Conservation (phyloP, 1,140 invertebrate species). For the Coelopa frigida region DNA sequence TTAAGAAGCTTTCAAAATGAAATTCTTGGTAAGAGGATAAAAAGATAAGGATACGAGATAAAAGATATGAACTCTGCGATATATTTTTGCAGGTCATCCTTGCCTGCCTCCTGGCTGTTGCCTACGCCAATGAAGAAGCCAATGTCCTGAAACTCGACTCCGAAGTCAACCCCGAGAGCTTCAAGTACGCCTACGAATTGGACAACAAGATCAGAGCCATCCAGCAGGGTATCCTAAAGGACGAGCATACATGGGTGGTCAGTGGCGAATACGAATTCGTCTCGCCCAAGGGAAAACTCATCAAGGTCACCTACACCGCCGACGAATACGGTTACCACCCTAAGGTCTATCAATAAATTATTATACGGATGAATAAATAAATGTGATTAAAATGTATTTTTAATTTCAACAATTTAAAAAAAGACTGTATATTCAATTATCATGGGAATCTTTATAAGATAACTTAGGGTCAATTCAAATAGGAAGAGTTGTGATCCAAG, state of each 20-base stretch:
- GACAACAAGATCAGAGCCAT: slow-evolving; percentile 10
- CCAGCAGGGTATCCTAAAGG: slow-evolving; percentile 6
- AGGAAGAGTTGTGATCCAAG: no score
- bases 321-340: slow-evolving; percentile 52
- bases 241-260: slow-evolving; percentile 8
- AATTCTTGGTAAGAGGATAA: slow-evolving; percentile 4
- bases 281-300: slow-evolving; percentile 43
- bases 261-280: slow-evolving; percentile 46
- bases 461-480: no score
- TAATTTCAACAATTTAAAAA: no score
- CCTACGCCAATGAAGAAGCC: slow-evolving; percentile 17
- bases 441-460: no score
- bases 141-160: slow-evolving; percentile 17
- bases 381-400: no score
- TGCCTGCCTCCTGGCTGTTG: slow-evolving; percentile 12
- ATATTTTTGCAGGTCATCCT: slow-evolving; percentile 3
- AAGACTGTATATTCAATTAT: no score
- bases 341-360: slow-evolving; percentile 1
- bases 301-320: slow-evolving; percentile 50
- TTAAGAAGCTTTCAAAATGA: no score
- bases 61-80: not conserved
- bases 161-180: slow-evolving; percentile 22
- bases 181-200: slow-evolving; percentile 18
- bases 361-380: no score
- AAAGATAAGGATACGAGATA: not conserved